Evolutionary conservation across 2,888 invertebrate species (phyloP), one percentile per base, ranked within the genome.

Genomic region (Timema cristinae): DNA sequence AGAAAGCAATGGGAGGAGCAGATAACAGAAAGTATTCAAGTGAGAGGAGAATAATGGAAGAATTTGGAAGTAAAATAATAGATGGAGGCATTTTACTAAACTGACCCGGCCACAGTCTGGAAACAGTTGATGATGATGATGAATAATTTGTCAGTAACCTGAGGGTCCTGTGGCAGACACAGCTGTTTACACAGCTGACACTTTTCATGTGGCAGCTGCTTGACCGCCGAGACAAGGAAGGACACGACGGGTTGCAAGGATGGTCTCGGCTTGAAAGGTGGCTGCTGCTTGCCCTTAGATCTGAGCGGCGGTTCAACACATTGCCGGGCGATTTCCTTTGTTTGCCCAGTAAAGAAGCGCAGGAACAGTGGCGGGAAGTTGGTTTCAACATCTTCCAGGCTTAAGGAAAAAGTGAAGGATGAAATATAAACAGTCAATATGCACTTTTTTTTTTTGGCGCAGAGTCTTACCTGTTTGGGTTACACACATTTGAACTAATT

Each of bases 291-390:
- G 71, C 79, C 83, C 71, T 85, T 84, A 52, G 68, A 2, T 74
- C 85, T 87, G 7, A 90, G 76, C 0, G 91, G 90, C 6, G 90
- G 86, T 78, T 91, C 89, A 0, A 90, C 88, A 81, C 91, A 90
- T 78, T 85, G 85, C 61, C 91, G 84, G 0, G 88, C 88, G 72
- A 90, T 86, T 82, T 92, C 91, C 67, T 84, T 85, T 0, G 88
- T 86, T 80, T 92, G 91, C 0, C 86, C 89, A 72, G 86, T 80
- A 75, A 91, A 85, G 79, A 87, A 89, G 0, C 86, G 82, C 75
- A 83, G 83, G 75, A 92, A 85, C 6, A 88, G 80, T 10, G 84
- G 82, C 7, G 91, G 89, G 77, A 91, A 88, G 82, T 91, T 91
- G 68, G 88, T 87, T 67, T 89, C 86, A 15, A 84, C 81, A 75